phyloP scores from a whole-genome alignment of 2,888 invertebrate genomes.

The Ennomos fuscantarius region DNA sequence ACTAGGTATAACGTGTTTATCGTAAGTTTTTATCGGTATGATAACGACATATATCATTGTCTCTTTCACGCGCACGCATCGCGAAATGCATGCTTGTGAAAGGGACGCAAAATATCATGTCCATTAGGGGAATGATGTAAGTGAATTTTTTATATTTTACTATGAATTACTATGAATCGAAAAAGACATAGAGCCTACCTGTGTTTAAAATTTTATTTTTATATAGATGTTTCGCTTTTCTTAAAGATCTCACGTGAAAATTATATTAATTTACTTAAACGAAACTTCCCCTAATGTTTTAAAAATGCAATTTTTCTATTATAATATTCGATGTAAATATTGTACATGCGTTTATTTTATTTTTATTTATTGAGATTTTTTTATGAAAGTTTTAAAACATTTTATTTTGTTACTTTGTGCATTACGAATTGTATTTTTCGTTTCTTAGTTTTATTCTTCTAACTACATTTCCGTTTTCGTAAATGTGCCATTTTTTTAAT shows the following conservation, averaged over 20 bases:
- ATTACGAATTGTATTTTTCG: conserved; percentile 48
- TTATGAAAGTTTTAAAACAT: conserved; percentile 71
- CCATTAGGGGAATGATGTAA: conserved; percentile 81
- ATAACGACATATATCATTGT: conserved; percentile 68
- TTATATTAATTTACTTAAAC: conserved; percentile 44
- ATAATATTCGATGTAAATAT: conserved; percentile 83
- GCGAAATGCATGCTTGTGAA: conserved; percentile 50
- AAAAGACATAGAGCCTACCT: conserved; percentile 77
- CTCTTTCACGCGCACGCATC: conserved; percentile 52
- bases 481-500: conserved; percentile 75
- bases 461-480: conserved; percentile 41
- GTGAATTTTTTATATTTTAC: conserved; percentile 83
- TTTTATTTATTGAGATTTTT: conserved; percentile 79
- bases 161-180: conserved; percentile 83
- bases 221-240: conserved; percentile 65
- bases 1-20: conserved; percentile 70
- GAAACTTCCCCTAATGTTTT: conserved; percentile 64
- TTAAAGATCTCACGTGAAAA: conserved; percentile 62
- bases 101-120: conserved; percentile 63
- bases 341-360: conserved; percentile 73
- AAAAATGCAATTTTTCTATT: conserved; percentile 69
- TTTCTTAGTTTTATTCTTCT: conserved; percentile 50
- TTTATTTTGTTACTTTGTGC: conserved; percentile 74
- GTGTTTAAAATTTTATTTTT: conserved; percentile 67
- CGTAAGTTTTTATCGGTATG: conserved; percentile 81